Evolutionary conservation across 2,113 vertebrate species (phyloP).

Genomic region (Clarias macrocephalus): DNA sequence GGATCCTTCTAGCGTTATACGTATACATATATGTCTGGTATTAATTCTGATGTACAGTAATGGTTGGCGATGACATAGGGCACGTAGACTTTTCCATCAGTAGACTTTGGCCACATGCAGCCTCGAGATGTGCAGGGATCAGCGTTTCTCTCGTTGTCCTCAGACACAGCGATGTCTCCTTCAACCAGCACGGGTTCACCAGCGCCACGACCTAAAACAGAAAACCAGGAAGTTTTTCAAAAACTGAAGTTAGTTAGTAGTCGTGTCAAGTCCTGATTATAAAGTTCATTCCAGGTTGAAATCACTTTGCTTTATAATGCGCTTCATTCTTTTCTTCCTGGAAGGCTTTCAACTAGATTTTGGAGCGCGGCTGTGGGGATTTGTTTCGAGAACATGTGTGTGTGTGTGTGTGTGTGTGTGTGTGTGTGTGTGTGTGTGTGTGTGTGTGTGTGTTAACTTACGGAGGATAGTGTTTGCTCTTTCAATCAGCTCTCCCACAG

Average conservation of each 20-base stretch:
- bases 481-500: constrained; percentile 44
- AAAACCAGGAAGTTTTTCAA: neutral
- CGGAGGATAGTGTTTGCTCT: constrained; percentile 65
- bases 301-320: no score
- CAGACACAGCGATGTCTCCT: constrained; percentile 43
- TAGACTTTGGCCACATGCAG: constrained; percentile 54
- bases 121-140: constrained; percentile 48
- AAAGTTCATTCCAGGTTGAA: no score
- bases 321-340: no score
- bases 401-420: neutral
- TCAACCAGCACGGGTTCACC: constrained; percentile 48
- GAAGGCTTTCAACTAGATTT: no score
- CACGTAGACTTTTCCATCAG: constrained; percentile 48
- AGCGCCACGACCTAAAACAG: constrained; percentile 24
- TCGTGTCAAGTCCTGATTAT: neutral
- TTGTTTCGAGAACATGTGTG: neutral
- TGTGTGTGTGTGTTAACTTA: constrained; percentile 21
- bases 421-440: neutral
- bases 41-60: constrained; percentile 35
- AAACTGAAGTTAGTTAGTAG: neutral
- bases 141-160: constrained; percentile 21
- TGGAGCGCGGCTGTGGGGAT: no score
- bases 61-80: constrained; percentile 56
- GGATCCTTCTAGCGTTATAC: neutral
- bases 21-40: neutral